phyloP scores from a whole-genome alignment of 2,888 invertebrate species.

The Thysanoteuthis rhombus region DNA sequence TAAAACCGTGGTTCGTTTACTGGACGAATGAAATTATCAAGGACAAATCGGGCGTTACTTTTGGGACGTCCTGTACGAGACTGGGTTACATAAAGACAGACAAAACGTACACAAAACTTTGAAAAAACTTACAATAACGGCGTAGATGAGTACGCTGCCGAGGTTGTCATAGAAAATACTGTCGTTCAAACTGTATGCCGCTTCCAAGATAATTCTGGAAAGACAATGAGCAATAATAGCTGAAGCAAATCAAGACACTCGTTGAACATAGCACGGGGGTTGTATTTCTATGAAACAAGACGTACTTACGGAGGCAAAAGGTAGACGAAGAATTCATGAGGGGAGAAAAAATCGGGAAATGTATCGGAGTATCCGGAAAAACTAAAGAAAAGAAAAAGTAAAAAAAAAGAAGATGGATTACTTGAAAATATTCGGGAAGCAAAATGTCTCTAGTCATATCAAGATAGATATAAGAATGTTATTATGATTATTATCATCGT shows the following conservation, averaged over 20 bases:
- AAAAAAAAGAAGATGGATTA: background rate
- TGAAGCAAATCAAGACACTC: background rate
- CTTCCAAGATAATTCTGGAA: slow-evolving; percentile 71
- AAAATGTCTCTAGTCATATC: too few relatives aligned
- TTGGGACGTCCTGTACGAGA: too few relatives aligned
- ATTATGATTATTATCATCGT: too few relatives aligned
- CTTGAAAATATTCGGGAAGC: too few relatives aligned
- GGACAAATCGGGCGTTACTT: too few relatives aligned
- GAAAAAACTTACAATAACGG: slow-evolving; percentile 69
- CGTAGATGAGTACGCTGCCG: slow-evolving; percentile 71
- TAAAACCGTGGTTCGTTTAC: too few relatives aligned
- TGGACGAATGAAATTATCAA: too few relatives aligned
- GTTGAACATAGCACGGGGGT: too few relatives aligned
- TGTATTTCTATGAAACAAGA: background rate
- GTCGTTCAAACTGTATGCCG: slow-evolving; percentile 72
- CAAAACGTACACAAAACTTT: background rate
- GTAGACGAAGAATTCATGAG: slow-evolving; percentile 70
- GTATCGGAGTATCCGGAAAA: slow-evolving; percentile 39
- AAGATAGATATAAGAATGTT: too few relatives aligned
- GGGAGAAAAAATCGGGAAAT: slow-evolving; percentile 63
- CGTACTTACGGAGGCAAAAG: slow-evolving; percentile 72
- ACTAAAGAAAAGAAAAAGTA: slow-evolving; percentile 43
- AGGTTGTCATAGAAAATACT: slow-evolving; percentile 71
- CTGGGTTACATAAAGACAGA: too few relatives aligned
- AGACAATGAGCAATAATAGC: background rate